Evolutionary conservation across 2,888 invertebrate species (phyloP).

Genomic region (Drosophila siamana): DNA sequence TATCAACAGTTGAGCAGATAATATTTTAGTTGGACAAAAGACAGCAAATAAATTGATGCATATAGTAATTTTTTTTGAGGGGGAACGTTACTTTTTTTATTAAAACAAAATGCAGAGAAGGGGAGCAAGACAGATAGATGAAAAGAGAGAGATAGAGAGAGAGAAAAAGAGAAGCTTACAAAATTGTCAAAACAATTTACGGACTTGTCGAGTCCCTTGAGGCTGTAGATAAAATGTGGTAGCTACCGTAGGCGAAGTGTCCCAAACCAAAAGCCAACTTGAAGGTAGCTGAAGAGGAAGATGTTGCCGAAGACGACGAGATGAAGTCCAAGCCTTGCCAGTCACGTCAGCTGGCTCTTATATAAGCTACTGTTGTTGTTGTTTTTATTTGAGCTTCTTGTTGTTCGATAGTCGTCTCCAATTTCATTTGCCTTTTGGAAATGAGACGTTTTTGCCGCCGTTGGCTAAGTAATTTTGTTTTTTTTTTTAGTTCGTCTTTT

Average conservation of each 20-base stretch:
- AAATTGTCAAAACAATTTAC: constrained; percentile 72
- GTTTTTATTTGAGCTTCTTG: constrained; percentile 17
- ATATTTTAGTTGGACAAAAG: not conserved
- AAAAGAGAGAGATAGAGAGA: constrained; percentile 1
- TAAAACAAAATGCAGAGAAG: constrained; percentile 4
- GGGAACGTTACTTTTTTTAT: constrained; percentile 36
- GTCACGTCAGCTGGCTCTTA: constrained; percentile 66
- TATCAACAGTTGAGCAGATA: not conserved
- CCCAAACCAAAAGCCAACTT: constrained; percentile 40
- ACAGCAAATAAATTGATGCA: too few relatives aligned
- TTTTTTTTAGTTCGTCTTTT: constrained; percentile 29
- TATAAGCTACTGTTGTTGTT: constrained; percentile 50
- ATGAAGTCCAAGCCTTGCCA: constrained; percentile 63
- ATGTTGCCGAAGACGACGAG: constrained; percentile 1
- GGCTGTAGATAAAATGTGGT: constrained; percentile 19
- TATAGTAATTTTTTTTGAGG: not conserved
- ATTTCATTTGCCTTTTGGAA: constrained; percentile 63
- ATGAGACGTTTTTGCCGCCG: constrained; percentile 47
- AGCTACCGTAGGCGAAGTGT: constrained; percentile 28
- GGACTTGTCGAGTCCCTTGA: constrained; percentile 40
- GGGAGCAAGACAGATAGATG: not conserved
- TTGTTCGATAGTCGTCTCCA: constrained; percentile 38
- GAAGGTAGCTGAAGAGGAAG: constrained; percentile 4
- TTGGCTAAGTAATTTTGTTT: constrained; percentile 42
- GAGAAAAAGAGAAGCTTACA: constrained; percentile 37